A percentile compares a stretch with the other conserved stretches of the same genome.
Conservation (phyloP, 2,888 invertebrate species). For the Drosophila neonasuta region DNA sequence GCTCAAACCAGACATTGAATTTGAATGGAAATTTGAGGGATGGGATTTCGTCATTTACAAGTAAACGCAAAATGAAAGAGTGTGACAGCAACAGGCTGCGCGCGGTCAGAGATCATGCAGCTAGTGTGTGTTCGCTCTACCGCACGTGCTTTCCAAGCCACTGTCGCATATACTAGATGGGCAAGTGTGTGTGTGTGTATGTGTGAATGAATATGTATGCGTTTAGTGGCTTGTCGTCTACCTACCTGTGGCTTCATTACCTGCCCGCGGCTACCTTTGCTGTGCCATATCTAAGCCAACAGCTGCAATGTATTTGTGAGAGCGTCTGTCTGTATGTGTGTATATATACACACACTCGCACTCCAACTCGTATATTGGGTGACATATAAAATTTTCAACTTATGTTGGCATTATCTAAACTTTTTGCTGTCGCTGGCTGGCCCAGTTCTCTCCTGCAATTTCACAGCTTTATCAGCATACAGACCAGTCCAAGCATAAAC, state of each 20-base stretch:
- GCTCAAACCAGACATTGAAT: slow-evolving; percentile 58
- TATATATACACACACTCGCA: not conserved
- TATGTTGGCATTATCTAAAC: slow-evolving; percentile 68
- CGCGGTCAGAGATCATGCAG: slow-evolving; percentile 26
- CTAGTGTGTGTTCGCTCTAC: slow-evolving; percentile 43
- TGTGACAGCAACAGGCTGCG: slow-evolving; percentile 22
- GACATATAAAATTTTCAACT: slow-evolving; percentile 70
- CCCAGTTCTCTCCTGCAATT: slow-evolving; percentile 43
- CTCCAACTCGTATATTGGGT: slow-evolving; percentile 30
- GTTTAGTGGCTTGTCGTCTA: slow-evolving; percentile 52
- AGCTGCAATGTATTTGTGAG: slow-evolving; percentile 34
- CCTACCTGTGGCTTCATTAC: slow-evolving; percentile 69
- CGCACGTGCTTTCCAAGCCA: slow-evolving; percentile 48
- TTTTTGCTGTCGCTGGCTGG: slow-evolving; percentile 41
- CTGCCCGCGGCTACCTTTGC: slow-evolving; percentile 37
- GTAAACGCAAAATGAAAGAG: slow-evolving; percentile 22
- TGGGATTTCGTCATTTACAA: slow-evolving; percentile 69
- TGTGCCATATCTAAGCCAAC: slow-evolving; percentile 43
- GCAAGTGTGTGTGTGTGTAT: slow-evolving; percentile 3
- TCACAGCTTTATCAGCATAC: slow-evolving; percentile 42
- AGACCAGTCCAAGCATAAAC: slow-evolving; percentile 15
- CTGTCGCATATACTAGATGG: slow-evolving; percentile 23
- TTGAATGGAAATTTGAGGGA: slow-evolving; percentile 60
- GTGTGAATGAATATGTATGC: slow-evolving; percentile 24
- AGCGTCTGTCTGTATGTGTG: slow-evolving; percentile 26